Base-by-base conservation (phyloP, 2,888 invertebrate species). In the Clistopyga incitator region DNA sequence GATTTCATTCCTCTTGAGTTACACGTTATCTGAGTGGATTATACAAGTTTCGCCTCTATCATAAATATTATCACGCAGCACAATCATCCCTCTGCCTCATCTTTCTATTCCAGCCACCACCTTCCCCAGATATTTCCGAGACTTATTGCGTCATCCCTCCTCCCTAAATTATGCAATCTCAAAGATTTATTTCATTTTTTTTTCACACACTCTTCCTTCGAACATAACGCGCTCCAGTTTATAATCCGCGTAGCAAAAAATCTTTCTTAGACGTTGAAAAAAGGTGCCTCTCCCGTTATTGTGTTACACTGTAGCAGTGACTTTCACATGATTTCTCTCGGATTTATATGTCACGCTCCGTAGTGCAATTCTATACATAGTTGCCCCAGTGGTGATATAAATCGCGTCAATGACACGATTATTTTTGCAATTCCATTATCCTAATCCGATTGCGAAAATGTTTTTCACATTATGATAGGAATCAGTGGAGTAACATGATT, bases 1-100 rank as follows among this genome's bases (percentile, higher is more conserved):
- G 80, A 90, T 90, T 89, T 88, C 88, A 86, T 88, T 89, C 86
- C 87, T 84, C 61, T 78, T 81, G 81, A 87, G 85, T 86, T 86
- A 82, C 84, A 85, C 82, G 84, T 84, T 86, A 59, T 70, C 70
- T 54, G 75, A 52, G 59, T 65, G 78, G 81, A 78, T 82, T 81
- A 70, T 78, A 84, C 83, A 78, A 83, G 82, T 83, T 84, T 84
- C 79, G 76, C 59, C 20, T 72, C 68, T 81, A 81, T 81, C 84
- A 64, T 81, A 78, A 81, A 81, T 84, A 84, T 84, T 78, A 84
- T 81, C 81, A 52, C 80, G 74, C 74, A 68, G 65, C 34, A 52
- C 61, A 59, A 64, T 20, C 38, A 38, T 52, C 80, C 59, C 54
- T 20, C 11, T 59, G 6, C 59, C n/a, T 38, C 38, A 15, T 65